Conservation (phyloP, 2,113 vertebrate genomes). For the Phalacrocorax pelagicus region DNA sequence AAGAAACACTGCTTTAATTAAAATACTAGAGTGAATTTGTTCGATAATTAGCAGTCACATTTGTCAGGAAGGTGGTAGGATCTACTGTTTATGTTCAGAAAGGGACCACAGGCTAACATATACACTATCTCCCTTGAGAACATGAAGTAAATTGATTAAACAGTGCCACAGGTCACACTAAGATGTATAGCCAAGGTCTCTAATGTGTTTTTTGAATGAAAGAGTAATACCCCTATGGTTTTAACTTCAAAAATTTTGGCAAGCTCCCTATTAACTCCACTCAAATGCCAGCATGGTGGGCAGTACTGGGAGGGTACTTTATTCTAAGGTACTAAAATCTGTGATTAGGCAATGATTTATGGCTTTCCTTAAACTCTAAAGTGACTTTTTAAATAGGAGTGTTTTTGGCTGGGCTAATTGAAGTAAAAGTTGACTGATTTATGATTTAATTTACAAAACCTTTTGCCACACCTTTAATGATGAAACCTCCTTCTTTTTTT, state of each 20-base stretch:
- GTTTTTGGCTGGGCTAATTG: slow-evolving; percentile 68
- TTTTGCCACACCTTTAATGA: slow-evolving; percentile 62
- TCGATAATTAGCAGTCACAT: slow-evolving; percentile 8
- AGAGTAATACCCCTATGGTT: slow-evolving; percentile 12
- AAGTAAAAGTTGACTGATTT: slow-evolving; percentile 72
- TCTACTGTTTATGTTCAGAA: background rate
- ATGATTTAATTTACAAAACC: slow-evolving; percentile 70
- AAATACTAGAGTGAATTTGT: background rate
- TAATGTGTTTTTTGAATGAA: slow-evolving; percentile 56
- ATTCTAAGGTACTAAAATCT: slow-evolving; percentile 41
- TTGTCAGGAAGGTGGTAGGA: background rate
- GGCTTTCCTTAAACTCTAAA: slow-evolving; percentile 49
- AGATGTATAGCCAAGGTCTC: slow-evolving; percentile 31
- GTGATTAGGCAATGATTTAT: slow-evolving; percentile 63
- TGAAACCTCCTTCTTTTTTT: slow-evolving; percentile 43
- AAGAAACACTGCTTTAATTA: slow-evolving; percentile 43
- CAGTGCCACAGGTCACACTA: background rate
- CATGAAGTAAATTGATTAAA: slow-evolving; percentile 29
- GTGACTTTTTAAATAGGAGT: slow-evolving; percentile 37
- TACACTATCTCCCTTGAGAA: background rate
- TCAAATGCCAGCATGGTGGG: slow-evolving; percentile 2
- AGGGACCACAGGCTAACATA: background rate
- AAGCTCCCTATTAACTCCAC: slow-evolving; percentile 8
- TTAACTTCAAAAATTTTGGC: slow-evolving; percentile 17
- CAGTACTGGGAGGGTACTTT: background rate